Percentiles rank a stretch among this genome's conserved stretches.
phyloP scores from a whole-genome alignment of 23 tunicate species.

The Botrylloides violaceus region DNA sequence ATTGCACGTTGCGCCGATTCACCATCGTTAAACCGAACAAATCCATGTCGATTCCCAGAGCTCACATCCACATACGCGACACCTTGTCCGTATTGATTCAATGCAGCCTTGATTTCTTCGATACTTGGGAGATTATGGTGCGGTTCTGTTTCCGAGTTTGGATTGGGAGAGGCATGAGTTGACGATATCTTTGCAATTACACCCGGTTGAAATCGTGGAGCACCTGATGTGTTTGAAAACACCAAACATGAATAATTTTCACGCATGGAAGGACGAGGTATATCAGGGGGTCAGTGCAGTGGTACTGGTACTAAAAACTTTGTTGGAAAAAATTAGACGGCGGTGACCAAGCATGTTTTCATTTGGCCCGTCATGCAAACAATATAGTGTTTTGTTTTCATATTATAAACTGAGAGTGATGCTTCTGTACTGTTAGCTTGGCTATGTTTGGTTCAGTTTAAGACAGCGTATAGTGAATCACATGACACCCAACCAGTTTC shows the following conservation, averaged over 20 bases:
- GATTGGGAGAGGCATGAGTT: neutral
- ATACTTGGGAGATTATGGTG: conserved; percentile 1
- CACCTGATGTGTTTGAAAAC: neutral
- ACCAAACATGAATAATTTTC: neutral
- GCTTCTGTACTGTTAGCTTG: too few relatives aligned
- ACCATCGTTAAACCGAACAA: conserved; percentile 38
- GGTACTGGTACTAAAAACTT: too few relatives aligned
- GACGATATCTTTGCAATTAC: conserved; percentile 37
- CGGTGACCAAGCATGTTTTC: too few relatives aligned
- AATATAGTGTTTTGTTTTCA: too few relatives aligned
- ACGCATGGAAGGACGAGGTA: neutral
- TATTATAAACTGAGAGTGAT: too few relatives aligned
- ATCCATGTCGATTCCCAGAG: conserved; percentile 27
- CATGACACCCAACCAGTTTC: too few relatives aligned
- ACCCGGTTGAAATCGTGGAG: conserved; percentile 60
- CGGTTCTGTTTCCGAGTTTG: neutral
- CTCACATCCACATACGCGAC: conserved; percentile 69
- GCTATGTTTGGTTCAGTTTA: too few relatives aligned
- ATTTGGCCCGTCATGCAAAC: too few relatives aligned
- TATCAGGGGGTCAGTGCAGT: neutral
- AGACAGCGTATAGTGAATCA: too few relatives aligned
- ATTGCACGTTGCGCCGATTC: conserved; percentile 72
- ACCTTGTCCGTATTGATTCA: conserved; percentile 34
- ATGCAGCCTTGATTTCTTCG: conserved; percentile 21
- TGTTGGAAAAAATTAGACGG: too few relatives aligned